Base-by-base conservation (phyloP, 2,113 vertebrate genomes). In the Nannospalax galili region DNA sequence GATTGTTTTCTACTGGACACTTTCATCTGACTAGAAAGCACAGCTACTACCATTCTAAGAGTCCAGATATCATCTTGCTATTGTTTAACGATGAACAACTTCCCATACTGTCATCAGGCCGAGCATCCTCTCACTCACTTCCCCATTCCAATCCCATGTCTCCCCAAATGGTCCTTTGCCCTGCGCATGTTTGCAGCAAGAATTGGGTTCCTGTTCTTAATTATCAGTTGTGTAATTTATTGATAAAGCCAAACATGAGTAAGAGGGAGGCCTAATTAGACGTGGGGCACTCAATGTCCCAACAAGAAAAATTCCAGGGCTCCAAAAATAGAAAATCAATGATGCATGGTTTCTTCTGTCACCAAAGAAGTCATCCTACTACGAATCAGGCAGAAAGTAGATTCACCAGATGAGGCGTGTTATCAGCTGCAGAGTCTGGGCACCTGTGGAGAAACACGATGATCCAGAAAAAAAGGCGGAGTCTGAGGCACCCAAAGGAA, bases 321-420 rank as follows among this genome's bases (percentile, higher is more conserved):
- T 75, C 96, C 96, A 93, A 94, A 98, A 98, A 98, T 95, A 98
- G 97, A 98, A 98, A 98, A 96, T 93, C 92, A 97, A 94, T 95
- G 97, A 96, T 96, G 96, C 97, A 98, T 98, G 95, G 92, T 97
- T 98, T 97, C 82, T 98, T 98, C 45, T 97, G 97, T 98, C 97
- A 98, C 84, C 52, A 74, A 97, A 94, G 95, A 92, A 94, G 97
- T 96, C 90, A 98, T 88, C 96, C 93, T 90, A 96, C 95, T 84
- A 93, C 94, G 96, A 98, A 97, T 97, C 97, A 97, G 93, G 62
- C 95, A 96, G 91, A 65, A 97, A 98, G 97, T 97, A 96, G 95
- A 97, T 94, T 95, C 97, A 98, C 97, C 97, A 98, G 98, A 97
- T 97, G 97, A 94, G 97, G 96, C 93, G 94, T 90, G 96, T 96